Percentiles rank a stretch among this genome's conserved stretches.
These are phyloP conservation scores for Tyrophagus putrescentiae DNA, from an alignment of 1,140 invertebrate genomes.

Conservation along the genomic window DNA sequence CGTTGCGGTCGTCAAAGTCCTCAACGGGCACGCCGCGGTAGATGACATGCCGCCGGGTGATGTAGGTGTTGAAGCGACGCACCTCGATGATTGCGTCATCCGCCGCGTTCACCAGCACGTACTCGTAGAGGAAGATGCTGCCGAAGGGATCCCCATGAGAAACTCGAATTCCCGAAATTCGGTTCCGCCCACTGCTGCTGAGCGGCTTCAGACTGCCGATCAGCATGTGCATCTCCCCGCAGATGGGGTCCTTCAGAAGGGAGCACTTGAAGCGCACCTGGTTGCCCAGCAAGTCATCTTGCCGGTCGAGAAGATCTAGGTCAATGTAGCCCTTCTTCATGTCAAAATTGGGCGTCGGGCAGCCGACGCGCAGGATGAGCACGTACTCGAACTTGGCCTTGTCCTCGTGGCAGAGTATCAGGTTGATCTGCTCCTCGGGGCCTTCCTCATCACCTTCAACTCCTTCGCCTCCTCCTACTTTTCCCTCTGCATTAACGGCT, in stretches of 20 bases:
- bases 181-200: no score
- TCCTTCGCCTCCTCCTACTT: no score
- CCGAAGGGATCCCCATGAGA: background rate
- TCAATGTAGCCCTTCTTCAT: background rate
- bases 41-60: background rate
- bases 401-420: background rate
- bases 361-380: constrained; percentile 2
- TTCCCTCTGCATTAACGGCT: no score
- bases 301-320: background rate
- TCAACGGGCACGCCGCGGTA: background rate
- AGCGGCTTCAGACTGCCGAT: constrained; percentile 2
- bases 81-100: background rate
- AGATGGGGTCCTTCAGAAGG: background rate
- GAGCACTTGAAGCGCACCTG: background rate
- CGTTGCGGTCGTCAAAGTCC: background rate
- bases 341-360: constrained; percentile 7
- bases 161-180: constrained; percentile 3
- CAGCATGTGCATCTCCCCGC: background rate
- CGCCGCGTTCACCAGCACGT: background rate
- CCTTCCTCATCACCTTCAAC: no score
- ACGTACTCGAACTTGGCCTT: background rate
- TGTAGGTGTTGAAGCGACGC: background rate
- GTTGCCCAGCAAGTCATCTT: background rate
- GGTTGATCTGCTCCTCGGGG: background rate
- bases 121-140: constrained; percentile 4